Conservation (phyloP, 1,140 invertebrate genomes). For the Drosophila mayri region DNA sequence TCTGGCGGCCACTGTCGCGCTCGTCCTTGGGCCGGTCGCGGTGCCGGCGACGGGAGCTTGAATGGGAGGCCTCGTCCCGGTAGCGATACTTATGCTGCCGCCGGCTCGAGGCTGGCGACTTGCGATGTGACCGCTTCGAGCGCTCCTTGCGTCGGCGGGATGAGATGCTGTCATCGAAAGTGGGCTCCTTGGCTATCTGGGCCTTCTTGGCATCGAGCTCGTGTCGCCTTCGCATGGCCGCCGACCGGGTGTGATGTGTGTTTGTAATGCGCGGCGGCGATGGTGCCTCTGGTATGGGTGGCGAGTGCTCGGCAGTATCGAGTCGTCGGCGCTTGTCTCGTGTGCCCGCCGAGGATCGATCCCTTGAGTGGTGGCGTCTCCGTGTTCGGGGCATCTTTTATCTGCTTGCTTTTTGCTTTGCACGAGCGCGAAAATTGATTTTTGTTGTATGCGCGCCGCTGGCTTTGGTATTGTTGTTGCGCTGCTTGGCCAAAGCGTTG, state of each 20-base stretch:
- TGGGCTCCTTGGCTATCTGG: constrained; percentile 84
- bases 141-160: constrained; percentile 87
- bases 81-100: constrained; percentile 87
- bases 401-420: constrained; percentile 30
- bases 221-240: constrained; percentile 86
- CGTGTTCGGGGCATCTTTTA: constrained; percentile 90
- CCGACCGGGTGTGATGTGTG: constrained; percentile 85
- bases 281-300: constrained; percentile 69
- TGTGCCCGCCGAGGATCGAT: constrained; percentile 86
- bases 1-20: constrained; percentile 79
- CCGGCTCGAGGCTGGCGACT: constrained; percentile 87
- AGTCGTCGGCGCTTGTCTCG: constrained; percentile 87
- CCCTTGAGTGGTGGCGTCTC: constrained; percentile 91
- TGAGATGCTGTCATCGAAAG: constrained; percentile 87
- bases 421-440: constrained; percentile 70
- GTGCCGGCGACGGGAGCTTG: constrained; percentile 77
- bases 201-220: constrained; percentile 85
- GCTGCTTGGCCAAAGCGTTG: constrained; percentile 44
- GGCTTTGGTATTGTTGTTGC: constrained; percentile 53
- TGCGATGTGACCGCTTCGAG: constrained; percentile 87
- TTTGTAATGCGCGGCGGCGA: constrained; percentile 79
- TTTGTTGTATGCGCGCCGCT: constrained; percentile 56
- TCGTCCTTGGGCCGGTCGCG: constrained; percentile 82
- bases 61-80: constrained; percentile 85
- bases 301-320: constrained; percentile 83